A percentile compares a stretch with the other conserved stretches of the same genome.
Conservation (phyloP, 2,113 vertebrate genomes). For the Carassius auratus region DNA sequence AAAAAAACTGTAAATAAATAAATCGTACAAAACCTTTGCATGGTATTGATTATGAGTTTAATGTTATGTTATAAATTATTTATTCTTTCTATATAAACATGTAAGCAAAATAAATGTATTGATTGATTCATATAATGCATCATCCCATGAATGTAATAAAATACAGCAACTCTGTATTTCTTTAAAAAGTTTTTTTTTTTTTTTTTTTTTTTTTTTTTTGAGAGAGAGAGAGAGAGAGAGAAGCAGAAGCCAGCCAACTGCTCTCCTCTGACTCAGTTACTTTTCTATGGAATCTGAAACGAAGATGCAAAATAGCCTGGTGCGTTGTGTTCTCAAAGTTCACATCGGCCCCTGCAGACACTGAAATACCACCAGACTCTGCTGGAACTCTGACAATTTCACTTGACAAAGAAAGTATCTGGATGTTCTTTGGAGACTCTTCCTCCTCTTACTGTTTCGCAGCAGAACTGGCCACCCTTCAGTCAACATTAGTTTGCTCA, state of each 20-base stretch:
- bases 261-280: slow-evolving; percentile 42
- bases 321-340: slow-evolving; percentile 27
- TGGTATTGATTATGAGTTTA: no score
- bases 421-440: slow-evolving; percentile 34
- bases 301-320: slow-evolving; percentile 17
- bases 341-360: slow-evolving; percentile 15
- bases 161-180: background rate
- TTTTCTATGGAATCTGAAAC: slow-evolving; percentile 45
- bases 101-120: background rate
- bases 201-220: background rate
- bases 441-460: slow-evolving; percentile 17
- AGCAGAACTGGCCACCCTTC: slow-evolving; percentile 31
- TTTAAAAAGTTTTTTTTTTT: background rate
- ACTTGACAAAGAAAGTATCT: slow-evolving; percentile 38
- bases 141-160: background rate
- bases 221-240: background rate
- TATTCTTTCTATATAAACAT: background rate
- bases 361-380: slow-evolving; percentile 40
- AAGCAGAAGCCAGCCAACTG: slow-evolving; percentile 25
- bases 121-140: no score
- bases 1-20: background rate
- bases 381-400: slow-evolving; percentile 23
- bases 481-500: slow-evolving; percentile 25
- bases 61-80: background rate
- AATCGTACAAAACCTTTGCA: background rate